phyloP scores from a whole-genome alignment of 2,113 vertebrate species.

The Oophaga pumilio region DNA sequence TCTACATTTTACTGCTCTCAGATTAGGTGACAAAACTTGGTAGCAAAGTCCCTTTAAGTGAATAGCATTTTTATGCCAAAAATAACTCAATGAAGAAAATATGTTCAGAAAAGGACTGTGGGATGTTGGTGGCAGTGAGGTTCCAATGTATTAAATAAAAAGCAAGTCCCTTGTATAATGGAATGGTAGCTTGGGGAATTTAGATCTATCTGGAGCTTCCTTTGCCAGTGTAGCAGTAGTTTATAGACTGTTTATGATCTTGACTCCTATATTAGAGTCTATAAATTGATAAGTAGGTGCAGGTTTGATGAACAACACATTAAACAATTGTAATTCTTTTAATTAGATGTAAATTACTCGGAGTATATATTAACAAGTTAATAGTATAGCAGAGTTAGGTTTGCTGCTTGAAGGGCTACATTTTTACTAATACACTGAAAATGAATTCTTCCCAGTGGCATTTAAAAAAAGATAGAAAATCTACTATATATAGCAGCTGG shows the following conservation, averaged over 20 bases:
- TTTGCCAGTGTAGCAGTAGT: neutral
- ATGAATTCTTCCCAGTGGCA: neutral
- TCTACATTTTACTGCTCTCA: no score
- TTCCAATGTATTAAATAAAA: neutral
- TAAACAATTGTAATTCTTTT: no score
- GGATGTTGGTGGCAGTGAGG: no score
- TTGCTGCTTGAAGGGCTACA: neutral
- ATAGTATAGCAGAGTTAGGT: neutral
- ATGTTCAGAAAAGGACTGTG: neutral
- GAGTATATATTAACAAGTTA: neutral
- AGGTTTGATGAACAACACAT: no score
- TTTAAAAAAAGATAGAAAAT: constrained; percentile 3
- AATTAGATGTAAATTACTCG: no score
- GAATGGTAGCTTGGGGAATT: neutral
- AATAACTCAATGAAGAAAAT: neutral
- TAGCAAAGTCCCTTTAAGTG: no score
- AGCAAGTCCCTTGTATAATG: neutral
- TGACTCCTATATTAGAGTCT: neutral
- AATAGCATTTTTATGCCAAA: neutral
- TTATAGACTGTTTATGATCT: neutral
- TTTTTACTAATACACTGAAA: neutral
- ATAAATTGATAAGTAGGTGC: no score
- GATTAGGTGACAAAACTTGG: no score
- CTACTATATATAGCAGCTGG: constrained; percentile 1
- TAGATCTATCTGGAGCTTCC: neutral